Conservation (phyloP, 2,797 vertebrate species). For the Anguilla megastoma region DNA sequence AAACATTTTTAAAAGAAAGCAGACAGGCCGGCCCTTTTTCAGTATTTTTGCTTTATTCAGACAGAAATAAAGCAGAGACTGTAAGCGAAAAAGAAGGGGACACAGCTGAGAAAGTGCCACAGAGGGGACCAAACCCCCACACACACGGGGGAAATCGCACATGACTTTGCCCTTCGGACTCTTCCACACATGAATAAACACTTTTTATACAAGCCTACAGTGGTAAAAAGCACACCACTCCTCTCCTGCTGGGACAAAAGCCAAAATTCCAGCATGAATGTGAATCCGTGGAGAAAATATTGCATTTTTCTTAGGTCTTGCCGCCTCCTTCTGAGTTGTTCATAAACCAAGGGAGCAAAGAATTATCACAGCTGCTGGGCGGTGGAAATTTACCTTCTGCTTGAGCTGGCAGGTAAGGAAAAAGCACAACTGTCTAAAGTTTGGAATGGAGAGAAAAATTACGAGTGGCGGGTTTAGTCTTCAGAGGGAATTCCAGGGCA, state of each 20-base stretch:
- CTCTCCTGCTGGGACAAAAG: not conserved
- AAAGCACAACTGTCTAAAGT: not conserved
- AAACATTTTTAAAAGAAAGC: not conserved
- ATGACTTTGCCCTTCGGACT: too few relatives aligned
- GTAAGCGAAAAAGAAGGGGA: not conserved
- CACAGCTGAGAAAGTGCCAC: not conserved
- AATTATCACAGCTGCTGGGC: not conserved
- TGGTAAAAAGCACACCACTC: not conserved
- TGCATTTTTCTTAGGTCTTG: not conserved
- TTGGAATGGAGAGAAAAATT: not conserved
- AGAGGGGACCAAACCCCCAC: not conserved
- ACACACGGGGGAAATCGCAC: not conserved
- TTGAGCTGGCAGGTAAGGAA: not conserved
- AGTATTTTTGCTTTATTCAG: not conserved
- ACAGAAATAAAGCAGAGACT: not conserved
- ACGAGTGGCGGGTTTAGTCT: constrained; percentile 54
- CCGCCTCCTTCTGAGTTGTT: not conserved
- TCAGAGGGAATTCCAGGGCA: constrained; percentile 68
- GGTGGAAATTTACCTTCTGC: not conserved
- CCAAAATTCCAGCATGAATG: not conserved
- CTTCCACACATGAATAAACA: not conserved
- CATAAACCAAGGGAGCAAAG: not conserved
- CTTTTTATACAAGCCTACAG: not conserved
- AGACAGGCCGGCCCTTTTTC: not conserved
- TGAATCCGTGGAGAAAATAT: not conserved